These are phyloP conservation scores for Apotomis capreana DNA, from an alignment of 2,888 invertebrate species.

Conservation along the genomic window DNA sequence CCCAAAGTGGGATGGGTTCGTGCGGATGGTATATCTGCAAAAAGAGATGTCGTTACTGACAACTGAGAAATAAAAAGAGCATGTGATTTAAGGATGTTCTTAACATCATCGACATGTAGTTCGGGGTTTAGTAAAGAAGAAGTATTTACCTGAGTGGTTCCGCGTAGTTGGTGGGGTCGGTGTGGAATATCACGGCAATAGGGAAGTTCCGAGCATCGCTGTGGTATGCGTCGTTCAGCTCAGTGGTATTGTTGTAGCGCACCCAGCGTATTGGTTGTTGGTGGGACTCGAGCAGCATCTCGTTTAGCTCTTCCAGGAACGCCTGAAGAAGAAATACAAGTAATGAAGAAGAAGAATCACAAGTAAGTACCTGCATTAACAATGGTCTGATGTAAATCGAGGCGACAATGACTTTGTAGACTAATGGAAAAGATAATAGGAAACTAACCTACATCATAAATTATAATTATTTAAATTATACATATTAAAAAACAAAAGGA, in stretches of 20 bases:
- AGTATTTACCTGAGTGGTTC: conserved; percentile 79
- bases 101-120: no score
- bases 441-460: no score
- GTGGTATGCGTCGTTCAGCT: conserved; percentile 88
- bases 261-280: conserved; percentile 85
- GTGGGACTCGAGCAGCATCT: conserved; percentile 81
- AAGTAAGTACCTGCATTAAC: no score
- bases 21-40: conserved; percentile 87
- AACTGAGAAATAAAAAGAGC: no score
- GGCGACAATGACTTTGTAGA: no score
- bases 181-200: conserved; percentile 88
- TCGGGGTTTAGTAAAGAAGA: no score
- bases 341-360: no score
- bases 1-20: conserved; percentile 86
- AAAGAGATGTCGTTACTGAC: conserved; percentile 26
- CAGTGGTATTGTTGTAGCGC: conserved; percentile 85
- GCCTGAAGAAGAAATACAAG: conserved; percentile 63
- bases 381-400: no score
- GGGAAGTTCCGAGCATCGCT: conserved; percentile 86
- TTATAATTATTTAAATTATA: no score
- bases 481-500: no score
- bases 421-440: no score
- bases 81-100: no score
- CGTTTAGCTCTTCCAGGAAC: conserved; percentile 86
- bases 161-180: conserved; percentile 67